These are phyloP conservation scores for Plodia interpunctella DNA, from an alignment of 1,140 invertebrate species.

Conservation along the genomic window DNA sequence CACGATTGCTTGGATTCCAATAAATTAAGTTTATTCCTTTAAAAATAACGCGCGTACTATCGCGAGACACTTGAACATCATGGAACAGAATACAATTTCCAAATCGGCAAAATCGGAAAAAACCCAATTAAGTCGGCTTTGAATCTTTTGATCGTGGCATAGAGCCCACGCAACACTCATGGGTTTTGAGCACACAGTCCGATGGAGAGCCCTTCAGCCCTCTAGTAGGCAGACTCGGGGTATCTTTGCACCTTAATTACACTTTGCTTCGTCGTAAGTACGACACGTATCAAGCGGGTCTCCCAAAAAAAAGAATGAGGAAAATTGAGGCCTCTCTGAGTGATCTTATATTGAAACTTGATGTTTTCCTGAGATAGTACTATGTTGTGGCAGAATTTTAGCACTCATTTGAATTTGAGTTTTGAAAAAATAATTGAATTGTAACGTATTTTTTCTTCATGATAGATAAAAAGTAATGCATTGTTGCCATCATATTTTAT, in stretches of 20 bases:
- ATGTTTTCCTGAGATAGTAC: not conserved
- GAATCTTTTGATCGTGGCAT: conserved; percentile 65
- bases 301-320: conserved; percentile 53
- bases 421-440: no score
- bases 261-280: conserved; percentile 58
- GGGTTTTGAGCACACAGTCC: conserved; percentile 65
- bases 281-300: conserved; percentile 61
- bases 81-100: no score
- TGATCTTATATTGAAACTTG: not conserved
- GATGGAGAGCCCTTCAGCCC: conserved; percentile 57
- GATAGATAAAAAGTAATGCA: no score
- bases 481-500: no score
- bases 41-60: no score
- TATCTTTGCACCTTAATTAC: conserved; percentile 77
- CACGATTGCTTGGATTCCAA: no score
- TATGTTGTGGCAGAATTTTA: not conserved
- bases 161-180: conserved; percentile 68
- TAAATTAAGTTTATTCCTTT: no score
- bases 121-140: conserved; percentile 60
- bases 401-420: no score
- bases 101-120: conserved; percentile 8
- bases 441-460: no score
- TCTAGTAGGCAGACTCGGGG: conserved; percentile 62
- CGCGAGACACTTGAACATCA: no score
- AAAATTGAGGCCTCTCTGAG: conserved; percentile 51